Evolutionary conservation across 1,140 invertebrate genomes (phyloP).

Genomic region (Belonocnema kinseyi): DNA sequence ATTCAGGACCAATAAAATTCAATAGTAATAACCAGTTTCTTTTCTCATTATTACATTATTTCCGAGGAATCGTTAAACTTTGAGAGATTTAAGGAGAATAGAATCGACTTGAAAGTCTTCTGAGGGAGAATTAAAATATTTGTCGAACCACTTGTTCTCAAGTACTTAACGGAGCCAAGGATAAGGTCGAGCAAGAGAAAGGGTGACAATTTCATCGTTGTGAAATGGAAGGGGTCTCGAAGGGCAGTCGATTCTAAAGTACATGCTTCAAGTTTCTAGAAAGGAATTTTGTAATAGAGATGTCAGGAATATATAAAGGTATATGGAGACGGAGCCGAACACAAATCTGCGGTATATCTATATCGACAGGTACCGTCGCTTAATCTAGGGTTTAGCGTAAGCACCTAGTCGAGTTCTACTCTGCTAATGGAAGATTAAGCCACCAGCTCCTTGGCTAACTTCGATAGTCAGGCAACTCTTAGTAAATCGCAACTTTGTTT

Average conservation of each 20-base stretch:
- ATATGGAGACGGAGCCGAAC: neutral
- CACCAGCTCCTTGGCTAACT: constrained; percentile 69
- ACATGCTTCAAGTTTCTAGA: neutral
- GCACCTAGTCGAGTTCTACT: constrained; percentile 57
- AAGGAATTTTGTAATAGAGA: constrained; percentile 41
- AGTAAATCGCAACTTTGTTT: constrained; percentile 66
- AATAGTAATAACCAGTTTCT: neutral
- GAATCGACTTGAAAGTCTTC: constrained; percentile 4
- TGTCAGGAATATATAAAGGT: constrained; percentile 41
- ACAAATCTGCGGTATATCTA: constrained; percentile 39
- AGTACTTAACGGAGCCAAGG: constrained; percentile 15
- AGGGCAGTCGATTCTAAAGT: constrained; percentile 35
- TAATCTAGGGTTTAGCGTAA: constrained; percentile 57
- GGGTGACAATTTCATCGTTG: neutral
- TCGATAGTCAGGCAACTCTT: constrained; percentile 58
- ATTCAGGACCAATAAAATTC: neutral
- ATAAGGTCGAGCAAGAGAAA: neutral
- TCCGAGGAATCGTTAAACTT: neutral
- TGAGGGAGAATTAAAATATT: constrained; percentile 14
- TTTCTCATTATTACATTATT: neutral
- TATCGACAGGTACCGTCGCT: constrained; percentile 46
- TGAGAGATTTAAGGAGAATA: neutral
- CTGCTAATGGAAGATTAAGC: constrained; percentile 73
- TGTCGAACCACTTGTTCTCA: constrained; percentile 3
- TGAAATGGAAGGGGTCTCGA: neutral